Conservation (phyloP, 2,113 vertebrate species). For the Oriolus oriolus region DNA sequence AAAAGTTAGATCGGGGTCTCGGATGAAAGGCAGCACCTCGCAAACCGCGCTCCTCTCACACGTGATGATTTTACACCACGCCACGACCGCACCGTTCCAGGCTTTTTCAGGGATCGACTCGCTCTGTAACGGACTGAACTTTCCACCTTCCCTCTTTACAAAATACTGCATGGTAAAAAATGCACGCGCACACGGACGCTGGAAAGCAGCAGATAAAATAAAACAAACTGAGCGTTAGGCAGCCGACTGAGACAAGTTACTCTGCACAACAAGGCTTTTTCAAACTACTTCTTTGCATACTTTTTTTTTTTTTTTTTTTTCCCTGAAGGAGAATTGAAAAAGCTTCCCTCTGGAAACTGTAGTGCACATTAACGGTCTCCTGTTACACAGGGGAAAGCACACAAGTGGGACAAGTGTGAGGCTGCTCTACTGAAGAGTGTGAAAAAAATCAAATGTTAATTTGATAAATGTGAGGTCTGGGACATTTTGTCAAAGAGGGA, state of each 20-base stretch:
- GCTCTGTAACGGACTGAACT: conserved; percentile 29
- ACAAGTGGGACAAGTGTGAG: conserved; percentile 76
- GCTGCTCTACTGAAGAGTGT: conserved; percentile 79
- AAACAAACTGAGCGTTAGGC: conserved; percentile 44
- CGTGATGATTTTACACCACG: conserved; percentile 50
- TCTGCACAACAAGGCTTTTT: conserved; percentile 44
- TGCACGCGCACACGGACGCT: not conserved
- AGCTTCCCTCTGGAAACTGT: conserved; percentile 54
- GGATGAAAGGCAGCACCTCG: conserved; percentile 48
- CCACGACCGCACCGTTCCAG: conserved; percentile 9
- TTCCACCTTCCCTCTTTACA: conserved; percentile 33
- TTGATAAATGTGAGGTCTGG: conserved; percentile 86
- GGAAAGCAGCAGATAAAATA: conserved; percentile 54
- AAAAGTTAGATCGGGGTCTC: conserved; percentile 60
- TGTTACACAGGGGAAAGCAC: conserved; percentile 70
- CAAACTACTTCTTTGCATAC: conserved; percentile 50
- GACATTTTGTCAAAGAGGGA: conserved; percentile 85
- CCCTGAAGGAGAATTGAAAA: conserved; percentile 52
- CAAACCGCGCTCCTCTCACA: conserved; percentile 43
- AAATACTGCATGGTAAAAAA: conserved; percentile 42
- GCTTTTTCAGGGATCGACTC: not conserved
- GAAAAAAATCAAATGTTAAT: conserved; percentile 85
- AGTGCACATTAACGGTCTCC: conserved; percentile 65
- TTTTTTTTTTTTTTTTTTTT: not conserved
- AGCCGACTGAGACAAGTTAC: conserved; percentile 46